Evolutionary conservation across 2,113 vertebrate species (phyloP), one percentile per base, ranked within the genome.

Genomic region (Electrona antarctica): DNA sequence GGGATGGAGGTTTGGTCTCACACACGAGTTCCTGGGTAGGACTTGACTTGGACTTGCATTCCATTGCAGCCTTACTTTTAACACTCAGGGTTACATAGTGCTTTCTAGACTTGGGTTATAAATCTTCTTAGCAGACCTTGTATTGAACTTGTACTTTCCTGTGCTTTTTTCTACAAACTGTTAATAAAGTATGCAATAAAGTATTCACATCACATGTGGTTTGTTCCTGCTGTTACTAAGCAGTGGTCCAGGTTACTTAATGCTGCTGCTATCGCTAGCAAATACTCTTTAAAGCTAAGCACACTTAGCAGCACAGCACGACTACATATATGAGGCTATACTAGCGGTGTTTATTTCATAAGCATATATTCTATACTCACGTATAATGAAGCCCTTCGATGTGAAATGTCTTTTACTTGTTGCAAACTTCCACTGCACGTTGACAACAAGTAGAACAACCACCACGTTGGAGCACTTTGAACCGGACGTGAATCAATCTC

Each of bases 381-480:
- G 33, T 1, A 14, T 1, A 14, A 0, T 14, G 52, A 64, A 12
- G 7, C 2, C 2, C 0, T 13, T 64, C 59, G 62, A 49, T 41
- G 57, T 2, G 3, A 4, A n/a, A 3, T 15, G 15, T 33, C 6
- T 47, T 4, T n/a, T 15, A 1, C 10, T 5, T 9, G 10, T 4
- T 0, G 8, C 52, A 3, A 7, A 58, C 21, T 65, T 65, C 60
- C 13, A 49, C 29, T 13, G 2, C 49, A 85, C 77, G 83, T 62
- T 77, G 69, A 74, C 77, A 82, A 81, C 83, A 71, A 2, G 51
- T 33, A 49, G 1, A 70, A 51, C 91, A 3, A 41, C 3, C 33
- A 41, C 33, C 93, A 94, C 92, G 90, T 92, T 92, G 84, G 14
- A 51, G 7, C 77, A 79, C 60, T 80, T 62, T 80, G 47, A 91